phyloP scores from a whole-genome alignment of 1,140 invertebrate species.

The Dermatophagoides farinae region DNA sequence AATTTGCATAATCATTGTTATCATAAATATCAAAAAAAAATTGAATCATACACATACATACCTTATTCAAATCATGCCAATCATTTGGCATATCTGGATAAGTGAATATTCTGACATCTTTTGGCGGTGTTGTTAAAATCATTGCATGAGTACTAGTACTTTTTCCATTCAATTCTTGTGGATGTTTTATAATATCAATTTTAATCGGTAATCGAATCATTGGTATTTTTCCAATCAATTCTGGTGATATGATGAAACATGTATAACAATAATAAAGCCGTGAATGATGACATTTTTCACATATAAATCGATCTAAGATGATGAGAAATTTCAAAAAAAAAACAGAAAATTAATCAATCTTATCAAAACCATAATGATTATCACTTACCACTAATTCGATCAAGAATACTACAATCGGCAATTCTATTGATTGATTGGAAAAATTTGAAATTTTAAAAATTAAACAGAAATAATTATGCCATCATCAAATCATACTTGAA shows the following conservation, averaged over 20 bases:
- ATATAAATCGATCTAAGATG: conserved; percentile 43
- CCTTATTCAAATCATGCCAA: conserved; percentile 28
- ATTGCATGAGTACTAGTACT: conserved; percentile 80
- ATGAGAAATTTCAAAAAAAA: neutral
- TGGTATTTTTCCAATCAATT: neutral
- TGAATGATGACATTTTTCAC: conserved; percentile 55
- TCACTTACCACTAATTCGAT: neutral
- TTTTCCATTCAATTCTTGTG: conserved; percentile 79
- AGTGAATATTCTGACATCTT: conserved; percentile 61
- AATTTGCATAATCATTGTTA: too few species aligned
- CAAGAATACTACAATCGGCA: neutral
- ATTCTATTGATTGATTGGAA: too few species aligned
- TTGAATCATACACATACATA: too few species aligned
- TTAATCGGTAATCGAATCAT: conserved; percentile 44
- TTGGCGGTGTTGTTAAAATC: conserved; percentile 56
- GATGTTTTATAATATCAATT: conserved; percentile 87
- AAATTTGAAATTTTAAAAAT: too few species aligned
- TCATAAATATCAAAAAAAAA: too few species aligned
- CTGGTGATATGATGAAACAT: conserved; percentile 49
- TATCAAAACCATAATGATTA: neutral
- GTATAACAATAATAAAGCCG: conserved; percentile 81
- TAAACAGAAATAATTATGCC: too few species aligned
- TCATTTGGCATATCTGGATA: conserved; percentile 76
- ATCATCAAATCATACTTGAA: too few species aligned
- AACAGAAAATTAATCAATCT: neutral